Evolutionary conservation across 2,888 invertebrate species (phyloP), one percentile per base, ranked within the genome.

Genomic region (Caenorhabditis becei): DNA sequence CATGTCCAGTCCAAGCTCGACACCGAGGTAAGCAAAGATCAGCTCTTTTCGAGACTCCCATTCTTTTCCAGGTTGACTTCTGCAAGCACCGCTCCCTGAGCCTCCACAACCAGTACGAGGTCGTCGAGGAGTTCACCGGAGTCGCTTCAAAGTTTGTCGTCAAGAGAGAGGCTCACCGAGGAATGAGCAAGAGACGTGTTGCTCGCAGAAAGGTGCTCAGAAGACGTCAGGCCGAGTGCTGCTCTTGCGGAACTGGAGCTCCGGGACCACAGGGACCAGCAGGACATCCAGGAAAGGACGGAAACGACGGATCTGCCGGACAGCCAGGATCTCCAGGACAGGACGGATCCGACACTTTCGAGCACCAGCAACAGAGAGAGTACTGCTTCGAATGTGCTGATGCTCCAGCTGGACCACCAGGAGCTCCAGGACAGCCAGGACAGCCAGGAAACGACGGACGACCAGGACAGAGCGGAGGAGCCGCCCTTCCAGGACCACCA

Each of bases 321-420:
- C 51, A 81, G 28, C 75, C 71, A 53, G 83, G 83, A 74, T 66
- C 80, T 3, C 80, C 80, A 58, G 83, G 83, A 69, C 66, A 65
- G 35, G 80, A 80, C 61, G 83, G 72, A 47, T 58, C 70, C 18
- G 77, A 83, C 59, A 44, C 20, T 44, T 44, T 62, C 79, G 81
- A 83, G 53, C 80, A 78, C 11, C 75, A 80, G 44, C 63, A 67
- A 23, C 54, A 70, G 28, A 61, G 69, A 54, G 77, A 86, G 67
- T 86, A 74, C 82, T 88, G 88, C 86, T 88, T 87, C 79, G 88
- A 88, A 65, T 88, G 88, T 74, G 80, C 84, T 44, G 86, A 84
- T 23, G 85, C 85, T 51, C 88, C 88, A 41, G 77, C 85, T 47
- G 88, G 88, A 59, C 87, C 87, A 51, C 83, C 86, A 58, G 86